Conservation (phyloP, 2,797 vertebrate species). For the Molossus alvarezi region DNA sequence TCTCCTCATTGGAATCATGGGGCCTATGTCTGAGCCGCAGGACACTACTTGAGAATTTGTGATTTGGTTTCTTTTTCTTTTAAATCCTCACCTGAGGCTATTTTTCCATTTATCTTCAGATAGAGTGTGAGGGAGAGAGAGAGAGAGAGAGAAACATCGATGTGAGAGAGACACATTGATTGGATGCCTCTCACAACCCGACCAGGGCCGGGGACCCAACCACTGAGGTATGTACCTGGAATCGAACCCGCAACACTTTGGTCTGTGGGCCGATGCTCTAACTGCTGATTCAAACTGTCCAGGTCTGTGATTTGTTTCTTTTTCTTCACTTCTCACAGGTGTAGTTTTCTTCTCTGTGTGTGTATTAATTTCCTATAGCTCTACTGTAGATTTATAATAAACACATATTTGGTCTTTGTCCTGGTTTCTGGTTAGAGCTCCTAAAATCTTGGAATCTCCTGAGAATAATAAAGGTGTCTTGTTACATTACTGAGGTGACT, state of each 20-base stretch:
- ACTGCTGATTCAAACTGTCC: too few species aligned
- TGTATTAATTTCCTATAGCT: not conserved
- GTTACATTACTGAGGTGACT: not conserved
- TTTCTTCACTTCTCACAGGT: not conserved
- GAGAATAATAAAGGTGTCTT: not conserved
- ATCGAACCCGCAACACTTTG: too few species aligned
- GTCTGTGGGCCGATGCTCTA: too few species aligned
- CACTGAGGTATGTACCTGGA: too few species aligned
- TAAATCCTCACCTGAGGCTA: too few species aligned
- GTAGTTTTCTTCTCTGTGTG: not conserved
- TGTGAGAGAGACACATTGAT: too few species aligned
- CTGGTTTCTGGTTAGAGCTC: not conserved
- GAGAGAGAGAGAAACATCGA: too few species aligned
- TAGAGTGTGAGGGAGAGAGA: too few species aligned
- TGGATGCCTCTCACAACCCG: too few species aligned
- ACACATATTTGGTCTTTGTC: not conserved
- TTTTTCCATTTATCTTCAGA: too few species aligned
- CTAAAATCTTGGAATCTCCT: not conserved
- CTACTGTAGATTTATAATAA: not conserved
- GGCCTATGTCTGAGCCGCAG: not conserved
- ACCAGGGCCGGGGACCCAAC: too few species aligned
- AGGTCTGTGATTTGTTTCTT: not conserved
- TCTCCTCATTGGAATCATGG: not conserved
- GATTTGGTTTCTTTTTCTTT: too few species aligned
- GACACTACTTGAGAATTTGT: not conserved